Evolutionary conservation across 2,888 invertebrate species (phyloP), one percentile per base, ranked within the genome.

Genomic region (Volucella bombylans): DNA sequence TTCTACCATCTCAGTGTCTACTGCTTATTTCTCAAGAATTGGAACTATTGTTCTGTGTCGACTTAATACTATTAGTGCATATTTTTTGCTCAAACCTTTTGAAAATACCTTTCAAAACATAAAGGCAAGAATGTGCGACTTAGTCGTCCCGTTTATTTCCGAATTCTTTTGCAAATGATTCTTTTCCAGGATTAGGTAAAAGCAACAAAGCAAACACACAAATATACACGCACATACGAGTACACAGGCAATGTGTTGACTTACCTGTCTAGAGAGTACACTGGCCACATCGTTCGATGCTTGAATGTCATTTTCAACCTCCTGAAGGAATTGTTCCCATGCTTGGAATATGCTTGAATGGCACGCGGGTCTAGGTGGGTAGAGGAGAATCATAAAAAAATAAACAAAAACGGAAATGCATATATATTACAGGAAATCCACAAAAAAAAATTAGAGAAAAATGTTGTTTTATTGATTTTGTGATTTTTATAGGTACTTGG

Each of bases 311-410:
- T 96, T 95, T 92, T 97, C 97, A 83, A 97, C 96, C 91, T 97
- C 97, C 90, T 97, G 97, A 80, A 97, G 94, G 81, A 97, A 93
- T 85, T 95, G 95, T 92, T 97, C 97, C 97, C 97, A 97, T 81
- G 96, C 95, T 91, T 97, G 96, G 92, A 97, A 97, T 89, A 97
- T 94, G 55, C 96, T 95, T 92, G 95, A 94, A 71, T 95, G 95
- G 89, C 96, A 96, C 82, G 95, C 94, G 82, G 96, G 95, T 92
- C 96, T 96, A 93, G 15, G 43, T 14, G 54, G 54, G 14, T 45
- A 18, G 57, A 50, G n/a, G 62, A 39, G 62, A 52, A 54, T 4
- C 54, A 59, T 71, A 71, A 71, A 76, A 69, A 67, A 79, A 79
- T 15, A 62, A 73, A 73, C 50, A 57, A 52, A 18, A 38, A 61